These are phyloP conservation scores for Sparidentex hasta DNA, from an alignment of 2,797 vertebrate genomes.

Conservation along the genomic window DNA sequence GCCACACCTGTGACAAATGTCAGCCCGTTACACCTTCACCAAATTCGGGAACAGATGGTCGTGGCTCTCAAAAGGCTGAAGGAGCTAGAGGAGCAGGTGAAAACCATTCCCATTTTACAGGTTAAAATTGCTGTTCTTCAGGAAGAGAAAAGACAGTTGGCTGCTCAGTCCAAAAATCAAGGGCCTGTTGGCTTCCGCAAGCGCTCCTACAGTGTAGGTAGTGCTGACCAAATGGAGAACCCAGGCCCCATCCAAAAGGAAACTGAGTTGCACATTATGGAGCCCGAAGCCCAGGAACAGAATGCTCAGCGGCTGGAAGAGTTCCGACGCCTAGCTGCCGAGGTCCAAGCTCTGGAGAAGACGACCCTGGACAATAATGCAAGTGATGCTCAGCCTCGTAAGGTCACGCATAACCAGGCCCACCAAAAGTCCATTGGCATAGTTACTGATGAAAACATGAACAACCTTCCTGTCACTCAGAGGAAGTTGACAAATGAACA, in stretches of 20 bases:
- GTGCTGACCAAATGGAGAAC: slow-evolving; percentile 92
- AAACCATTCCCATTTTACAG: slow-evolving; percentile 95
- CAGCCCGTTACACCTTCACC: slow-evolving; percentile 95
- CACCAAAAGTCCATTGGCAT: slow-evolving; percentile 88
- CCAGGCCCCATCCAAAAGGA: slow-evolving; percentile 83
- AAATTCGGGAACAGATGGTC: slow-evolving; percentile 98
- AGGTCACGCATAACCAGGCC: slow-evolving; percentile 61
- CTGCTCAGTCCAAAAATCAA: slow-evolving; percentile 91
- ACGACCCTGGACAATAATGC: slow-evolving; percentile 87
- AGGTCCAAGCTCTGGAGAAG: slow-evolving; percentile 94
- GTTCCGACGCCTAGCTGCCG: slow-evolving; percentile 93
- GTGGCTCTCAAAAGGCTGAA: slow-evolving; percentile 94
- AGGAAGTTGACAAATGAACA: slow-evolving; percentile 64
- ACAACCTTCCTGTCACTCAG: slow-evolving; percentile 81
- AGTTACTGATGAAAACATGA: slow-evolving; percentile 91
- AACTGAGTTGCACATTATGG: slow-evolving; percentile 92
- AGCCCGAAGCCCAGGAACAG: slow-evolving; percentile 89
- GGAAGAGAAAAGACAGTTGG: slow-evolving; percentile 95
- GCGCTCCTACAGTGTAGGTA: slow-evolving; percentile 95
- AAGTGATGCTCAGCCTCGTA: slow-evolving; percentile 24
- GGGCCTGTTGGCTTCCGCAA: slow-evolving; percentile 88
- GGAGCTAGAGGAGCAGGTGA: slow-evolving; percentile 96
- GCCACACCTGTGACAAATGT: slow-evolving; percentile 95
- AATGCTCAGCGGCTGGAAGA: slow-evolving; percentile 90
- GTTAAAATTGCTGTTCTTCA: slow-evolving; percentile 99